Base-by-base conservation (phyloP, 2,113 vertebrate genomes). In the Ptilorrhoa leucosticta region DNA sequence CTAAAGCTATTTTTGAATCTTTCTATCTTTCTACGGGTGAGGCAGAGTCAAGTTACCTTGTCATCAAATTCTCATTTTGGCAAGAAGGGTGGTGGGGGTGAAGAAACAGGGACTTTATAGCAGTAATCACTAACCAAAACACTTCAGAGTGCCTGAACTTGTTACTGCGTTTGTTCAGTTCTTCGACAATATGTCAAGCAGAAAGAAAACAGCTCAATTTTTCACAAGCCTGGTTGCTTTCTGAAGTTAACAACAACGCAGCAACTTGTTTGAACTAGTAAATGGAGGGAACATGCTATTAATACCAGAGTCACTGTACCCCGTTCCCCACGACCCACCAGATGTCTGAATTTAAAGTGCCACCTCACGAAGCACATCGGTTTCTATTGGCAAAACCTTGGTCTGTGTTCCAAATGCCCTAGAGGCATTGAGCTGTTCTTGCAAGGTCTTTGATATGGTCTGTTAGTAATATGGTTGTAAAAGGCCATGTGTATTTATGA, bases 171-270 rank as follows among this genome's bases (percentile, higher is more conserved):
- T 80, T 96, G 88, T 90, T 96, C 92, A 87, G 88, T 93, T 96
- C 83, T 96, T 93, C 48, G 8, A 94, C 94, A 89, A 94, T 93
- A 97, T 61, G 92, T 94, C 94, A 96, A 94, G 96, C 96, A 95
- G 93, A 97, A 97, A 96, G 88, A 96, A 97, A 96, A 95, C 96
- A 97, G 90, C 93, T 95, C 87, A 94, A 91, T 96, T 97, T 96
- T 95, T 96, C 94, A 94, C 92, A 96, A 96, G 93, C 80, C 81
- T 90, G 61, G 56, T 87, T 96, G 90, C 90, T 96, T 93, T 96
- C 96, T 96, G 92, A 94, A 96, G 88, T 91, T 95, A 94, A 89
- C 92, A 95, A 89, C 92, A 96, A 66, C 83, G 70, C 48, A 31
- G 88, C 85, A 81, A 92, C 96, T 96, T 97, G 96, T 96, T 96